Evolutionary conservation across 2,113 vertebrate species (phyloP).

Genomic region (Isichthys henryi): DNA sequence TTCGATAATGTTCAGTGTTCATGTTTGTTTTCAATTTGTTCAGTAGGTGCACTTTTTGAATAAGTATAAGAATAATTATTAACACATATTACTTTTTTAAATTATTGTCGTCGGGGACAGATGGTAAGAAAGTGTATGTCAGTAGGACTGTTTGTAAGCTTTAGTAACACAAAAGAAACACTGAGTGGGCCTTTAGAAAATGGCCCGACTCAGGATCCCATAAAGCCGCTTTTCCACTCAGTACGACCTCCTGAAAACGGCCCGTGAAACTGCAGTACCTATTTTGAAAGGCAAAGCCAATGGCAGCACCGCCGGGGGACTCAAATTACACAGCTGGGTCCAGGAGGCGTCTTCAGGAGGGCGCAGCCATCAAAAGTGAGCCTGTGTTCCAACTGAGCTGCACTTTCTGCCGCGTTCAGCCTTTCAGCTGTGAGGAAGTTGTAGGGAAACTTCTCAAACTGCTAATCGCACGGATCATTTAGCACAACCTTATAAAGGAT

Average conservation of each 20-base stretch:
- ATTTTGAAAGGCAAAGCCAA: constrained; percentile 2
- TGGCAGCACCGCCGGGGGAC: constrained; percentile 6
- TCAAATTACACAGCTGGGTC: constrained; percentile 6
- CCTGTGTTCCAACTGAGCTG: not conserved
- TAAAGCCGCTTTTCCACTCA: not conserved
- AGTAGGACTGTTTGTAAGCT: not conserved
- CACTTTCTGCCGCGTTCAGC: not conserved
- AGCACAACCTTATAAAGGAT: not conserved
- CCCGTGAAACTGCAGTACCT: not conserved
- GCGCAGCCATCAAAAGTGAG: not conserved
- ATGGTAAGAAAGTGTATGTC: not conserved
- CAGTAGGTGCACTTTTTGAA: not conserved
- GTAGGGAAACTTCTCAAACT: not conserved
- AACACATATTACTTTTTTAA: not conserved
- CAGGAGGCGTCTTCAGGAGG: not conserved
- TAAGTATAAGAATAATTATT: not conserved
- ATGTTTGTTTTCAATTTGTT: not conserved
- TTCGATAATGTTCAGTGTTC: not conserved
- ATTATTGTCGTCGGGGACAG: not conserved
- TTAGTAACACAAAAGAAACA: not conserved
- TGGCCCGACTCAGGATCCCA: not conserved
- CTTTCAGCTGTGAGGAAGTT: not conserved
- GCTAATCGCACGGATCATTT: not conserved
- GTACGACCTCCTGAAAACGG: not conserved
- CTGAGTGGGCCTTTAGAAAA: not conserved